Evolutionary conservation across 2,797 vertebrate genomes (phyloP).

Genomic region (Macropus fuliginosus): DNA sequence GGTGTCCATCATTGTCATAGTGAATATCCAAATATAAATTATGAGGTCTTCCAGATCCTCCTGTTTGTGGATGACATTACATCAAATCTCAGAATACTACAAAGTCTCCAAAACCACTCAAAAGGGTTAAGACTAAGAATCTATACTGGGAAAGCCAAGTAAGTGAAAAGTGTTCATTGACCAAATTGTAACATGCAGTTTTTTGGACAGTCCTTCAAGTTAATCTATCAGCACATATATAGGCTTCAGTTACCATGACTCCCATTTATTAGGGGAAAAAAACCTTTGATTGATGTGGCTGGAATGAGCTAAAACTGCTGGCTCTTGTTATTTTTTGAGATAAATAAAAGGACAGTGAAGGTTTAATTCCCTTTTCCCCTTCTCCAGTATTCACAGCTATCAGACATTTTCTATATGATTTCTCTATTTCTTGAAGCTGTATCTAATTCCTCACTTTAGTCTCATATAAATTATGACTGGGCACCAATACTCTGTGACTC

Average conservation of each 20-base stretch:
- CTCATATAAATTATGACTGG: not conserved
- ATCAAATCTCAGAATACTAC: not conserved
- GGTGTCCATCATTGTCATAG: not conserved
- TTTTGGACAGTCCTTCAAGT: not conserved
- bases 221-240: not conserved
- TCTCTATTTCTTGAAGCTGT: not conserved
- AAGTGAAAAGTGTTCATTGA: not conserved
- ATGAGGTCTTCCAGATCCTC: not conserved
- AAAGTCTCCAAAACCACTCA: not conserved
- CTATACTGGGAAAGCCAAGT: not conserved
- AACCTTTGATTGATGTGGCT: not conserved
- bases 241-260: not conserved
- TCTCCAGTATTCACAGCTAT: not conserved
- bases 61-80: not conserved
- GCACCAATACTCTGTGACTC: not conserved
- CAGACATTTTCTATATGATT: not conserved
- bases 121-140: not conserved
- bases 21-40: not conserved
- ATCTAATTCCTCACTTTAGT: not conserved
- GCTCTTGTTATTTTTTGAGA: not conserved
- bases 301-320: not conserved
- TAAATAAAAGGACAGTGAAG: not conserved
- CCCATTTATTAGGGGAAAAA: not conserved
- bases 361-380: not conserved
- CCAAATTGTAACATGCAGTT: not conserved